Base-by-base conservation (phyloP, 2,888 invertebrate genomes). In the Pseudolycoriella hygida region DNA sequence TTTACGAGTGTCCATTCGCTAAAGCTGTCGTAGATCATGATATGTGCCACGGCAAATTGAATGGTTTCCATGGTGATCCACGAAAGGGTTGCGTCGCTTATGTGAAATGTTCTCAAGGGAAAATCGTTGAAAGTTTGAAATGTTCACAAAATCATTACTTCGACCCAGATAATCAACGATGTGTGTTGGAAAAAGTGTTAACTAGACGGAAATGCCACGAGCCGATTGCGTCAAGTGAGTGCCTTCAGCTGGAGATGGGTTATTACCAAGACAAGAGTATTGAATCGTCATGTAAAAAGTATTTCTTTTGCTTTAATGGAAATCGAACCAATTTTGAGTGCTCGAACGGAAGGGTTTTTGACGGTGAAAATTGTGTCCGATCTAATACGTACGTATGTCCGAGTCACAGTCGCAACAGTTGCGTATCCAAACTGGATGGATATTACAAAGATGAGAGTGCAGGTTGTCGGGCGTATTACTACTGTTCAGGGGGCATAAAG, bases 401-500 rank as follows among this genome's bases (percentile, higher is more conserved):
- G 66, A 54, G 67, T 48, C 56, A 66, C 46, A 69, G 69, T 51
- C 59, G 60, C 14, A 69, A 70, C 56, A 67, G 70, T 20, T 75
- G 75, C 55, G 63, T 62, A 47, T 65, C 66, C 2, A 68, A 69
- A 37, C 52, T 65, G 10, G 72, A 76, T 53, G 74, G 75, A 1
- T 70, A 72, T 45, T 72, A 73, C 58, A 67, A 67, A 5, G 62
- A 66, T 47, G 47, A 50, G 4, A 55, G 55, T 18, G 64, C 68
- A 2, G 72, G 72, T 2, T 76, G 76, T 54, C 68, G 73, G 41
- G 70, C 72, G 11, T 76, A 74, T 60, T 73, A 69, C 59, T 70
- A 68, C 52, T 76, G 76, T 57, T 62, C 64, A 17, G 62, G 61
- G 47, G 72, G 73, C 2, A 66, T 68, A 51, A 72, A 72, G 55